phyloP scores from a whole-genome alignment of 1,140 invertebrate genomes.

The Lineus longissimus region DNA sequence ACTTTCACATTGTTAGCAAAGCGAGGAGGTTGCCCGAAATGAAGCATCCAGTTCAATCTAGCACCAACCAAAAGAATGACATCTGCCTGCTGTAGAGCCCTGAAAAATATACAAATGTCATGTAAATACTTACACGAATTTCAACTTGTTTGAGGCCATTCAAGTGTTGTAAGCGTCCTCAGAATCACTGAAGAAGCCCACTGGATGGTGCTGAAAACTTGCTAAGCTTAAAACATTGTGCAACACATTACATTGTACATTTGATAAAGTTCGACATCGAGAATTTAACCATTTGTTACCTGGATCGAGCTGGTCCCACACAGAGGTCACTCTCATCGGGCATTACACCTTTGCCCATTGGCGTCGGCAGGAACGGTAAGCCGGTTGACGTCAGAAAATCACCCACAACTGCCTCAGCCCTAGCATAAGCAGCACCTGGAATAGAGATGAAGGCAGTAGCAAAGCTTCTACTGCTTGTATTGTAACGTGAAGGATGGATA shows the following conservation, averaged over 20 bases:
- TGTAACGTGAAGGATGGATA: neutral
- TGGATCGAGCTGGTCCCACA: slow-evolving; percentile 80
- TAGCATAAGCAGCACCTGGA: slow-evolving; percentile 72
- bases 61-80: slow-evolving; percentile 85
- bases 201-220: too few species aligned
- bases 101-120: slow-evolving; percentile 20
- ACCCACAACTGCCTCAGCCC: slow-evolving; percentile 68
- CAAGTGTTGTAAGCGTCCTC: too few species aligned
- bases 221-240: too few species aligned
- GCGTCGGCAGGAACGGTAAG: slow-evolving; percentile 87
- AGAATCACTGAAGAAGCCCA: too few species aligned
- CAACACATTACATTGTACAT: too few species aligned
- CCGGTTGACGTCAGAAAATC: slow-evolving; percentile 68
- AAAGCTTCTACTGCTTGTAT: neutral
- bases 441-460: slow-evolving; percentile 15
- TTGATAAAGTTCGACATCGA: too few species aligned
- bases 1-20: slow-evolving; percentile 79
- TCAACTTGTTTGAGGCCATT: too few species aligned
- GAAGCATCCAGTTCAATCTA: slow-evolving; percentile 94
- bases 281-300: slow-evolving; percentile 30
- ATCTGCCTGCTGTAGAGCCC: slow-evolving; percentile 81
- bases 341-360: slow-evolving; percentile 95
- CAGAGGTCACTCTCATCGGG: slow-evolving; percentile 74
- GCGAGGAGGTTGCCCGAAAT: slow-evolving; percentile 87
- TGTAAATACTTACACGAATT: too few species aligned